Conservation (phyloP, 1,140 invertebrate species). For the Myzus persicae region DNA sequence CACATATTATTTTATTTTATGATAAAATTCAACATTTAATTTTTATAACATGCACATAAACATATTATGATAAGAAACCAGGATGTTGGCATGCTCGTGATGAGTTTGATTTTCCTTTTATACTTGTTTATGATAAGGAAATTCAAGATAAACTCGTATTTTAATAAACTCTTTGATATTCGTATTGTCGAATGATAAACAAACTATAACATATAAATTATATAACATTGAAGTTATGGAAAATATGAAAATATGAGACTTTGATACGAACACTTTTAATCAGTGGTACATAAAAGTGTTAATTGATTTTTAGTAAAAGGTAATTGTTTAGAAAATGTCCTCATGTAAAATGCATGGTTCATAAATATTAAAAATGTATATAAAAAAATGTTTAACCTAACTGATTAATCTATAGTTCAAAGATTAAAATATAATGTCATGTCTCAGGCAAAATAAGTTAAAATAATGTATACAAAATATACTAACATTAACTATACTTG, state of each 20-base stretch:
- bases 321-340: background rate
- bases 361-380: background rate
- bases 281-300: background rate
- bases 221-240: background rate
- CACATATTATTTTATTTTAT: background rate
- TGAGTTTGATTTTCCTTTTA: background rate
- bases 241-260: background rate
- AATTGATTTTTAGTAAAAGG: background rate
- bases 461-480: background rate
- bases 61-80: conserved; percentile 3
- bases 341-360: background rate
- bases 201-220: background rate
- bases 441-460: too few species aligned
- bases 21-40: background rate
- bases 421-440: too few species aligned
- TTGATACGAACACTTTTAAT: background rate
- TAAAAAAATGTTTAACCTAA: background rate
- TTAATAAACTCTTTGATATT: background rate
- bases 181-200: background rate
- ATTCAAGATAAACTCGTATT: background rate
- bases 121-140: background rate
- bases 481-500: background rate
- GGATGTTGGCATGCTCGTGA: background rate
- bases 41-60: background rate
- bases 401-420: background rate